Conservation (phyloP, 2,113 vertebrate species). For the Rhineura floridana region DNA sequence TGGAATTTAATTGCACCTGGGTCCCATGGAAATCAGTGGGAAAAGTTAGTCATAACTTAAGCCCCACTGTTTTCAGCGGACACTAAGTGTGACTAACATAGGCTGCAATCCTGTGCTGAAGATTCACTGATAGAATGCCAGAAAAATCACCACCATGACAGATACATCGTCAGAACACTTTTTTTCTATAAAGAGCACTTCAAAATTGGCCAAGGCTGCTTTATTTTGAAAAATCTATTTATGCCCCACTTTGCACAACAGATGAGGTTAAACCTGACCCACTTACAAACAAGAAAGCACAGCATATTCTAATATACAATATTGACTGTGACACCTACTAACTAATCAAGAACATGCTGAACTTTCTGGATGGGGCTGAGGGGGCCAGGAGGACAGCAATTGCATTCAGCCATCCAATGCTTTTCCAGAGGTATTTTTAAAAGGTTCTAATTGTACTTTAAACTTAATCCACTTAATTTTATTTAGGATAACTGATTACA, state of each 20-base stretch:
- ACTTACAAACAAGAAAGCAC: not conserved
- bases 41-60: not conserved
- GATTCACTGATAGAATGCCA: not conserved
- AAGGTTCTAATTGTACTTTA: slow-evolving; percentile 17
- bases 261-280: not conserved
- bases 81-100: not conserved
- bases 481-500: slow-evolving; percentile 12
- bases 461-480: not conserved
- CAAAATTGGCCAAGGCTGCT: not conserved
- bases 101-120: too few species aligned
- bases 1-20: not conserved
- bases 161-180: not conserved
- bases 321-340: not conserved
- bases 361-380: not conserved
- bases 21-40: not conserved
- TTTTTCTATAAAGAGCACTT: not conserved
- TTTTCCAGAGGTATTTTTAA: not conserved
- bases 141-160: not conserved
- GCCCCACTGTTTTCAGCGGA: not conserved
- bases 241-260: not conserved
- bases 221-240: not conserved
- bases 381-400: not conserved
- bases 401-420: not conserved
- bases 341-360: not conserved
- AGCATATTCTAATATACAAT: not conserved